Evolutionary conservation across 1,140 invertebrate genomes (phyloP), one percentile per base, ranked within the genome.

Genomic region (Leptinotarsa lineolata): DNA sequence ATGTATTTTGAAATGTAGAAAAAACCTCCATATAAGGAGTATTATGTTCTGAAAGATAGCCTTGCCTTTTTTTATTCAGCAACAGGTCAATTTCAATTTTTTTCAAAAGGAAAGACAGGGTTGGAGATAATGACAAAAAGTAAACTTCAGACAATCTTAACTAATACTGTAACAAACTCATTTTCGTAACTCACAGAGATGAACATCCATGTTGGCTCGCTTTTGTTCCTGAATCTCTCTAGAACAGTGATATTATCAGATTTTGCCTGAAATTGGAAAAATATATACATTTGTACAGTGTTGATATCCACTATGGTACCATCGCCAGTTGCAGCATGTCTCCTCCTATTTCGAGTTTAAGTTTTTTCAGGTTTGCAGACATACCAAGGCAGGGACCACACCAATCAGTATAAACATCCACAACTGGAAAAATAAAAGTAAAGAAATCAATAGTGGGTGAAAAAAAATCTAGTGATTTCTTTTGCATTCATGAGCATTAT

Each of bases 331-430:
- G 91, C 22, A 97, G 85, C 74, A 92, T 88, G 80, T 95, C 93
- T 68, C 94, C 94, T 13, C 94, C 94, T 3, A 94, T 83, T 86
- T 97, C 95, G 82, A 96, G 91, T 84, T 97, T 97, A 59, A 97
- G 87, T 85, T 95, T 94, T 78, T 94, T 94, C 73, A 97, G 87
- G 83, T 91, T 94, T 74, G 92, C 92, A 24, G 94, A 88, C 93
- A 97, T 94, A 30, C 92, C 94, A 70, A 91, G 85, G 80, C 95
- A 97, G 1, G 95, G 95, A 8, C 95, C 95, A 81, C 93, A 94
- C 95, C 95, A 97, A 74, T 95, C 94, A n/a, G 95, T 93, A 85
- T 95, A 97, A 30, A 97, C 89, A 83, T 97, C 95, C 21, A 95
- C 88, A 74, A 97, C 95, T 96, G 81, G 68, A 79, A 74, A 45